Evolutionary conservation across 1,140 invertebrate species (phyloP).

Genomic region (Reticulitermes speratus): DNA sequence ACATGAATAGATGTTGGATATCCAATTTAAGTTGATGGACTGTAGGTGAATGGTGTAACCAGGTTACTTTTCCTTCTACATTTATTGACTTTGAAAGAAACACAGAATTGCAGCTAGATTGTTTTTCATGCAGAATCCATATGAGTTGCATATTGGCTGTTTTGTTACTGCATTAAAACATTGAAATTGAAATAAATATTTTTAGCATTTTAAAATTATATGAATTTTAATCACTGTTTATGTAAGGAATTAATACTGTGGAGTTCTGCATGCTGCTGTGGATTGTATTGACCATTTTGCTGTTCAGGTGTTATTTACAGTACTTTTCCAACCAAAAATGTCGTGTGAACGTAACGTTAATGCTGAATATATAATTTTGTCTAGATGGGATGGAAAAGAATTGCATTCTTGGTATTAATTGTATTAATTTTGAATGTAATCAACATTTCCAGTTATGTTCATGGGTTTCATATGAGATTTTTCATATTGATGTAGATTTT

Average conservation of each 20-base stretch:
- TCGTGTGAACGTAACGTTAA: neutral
- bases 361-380: neutral
- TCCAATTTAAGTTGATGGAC: neutral
- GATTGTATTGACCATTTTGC: neutral
- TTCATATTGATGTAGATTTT: neutral
- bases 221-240: neutral
- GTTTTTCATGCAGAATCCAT: neutral
- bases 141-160: neutral
- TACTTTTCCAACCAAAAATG: neutral
- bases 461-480: neutral
- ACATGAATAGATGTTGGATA: neutral
- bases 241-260: neutral
- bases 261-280: neutral
- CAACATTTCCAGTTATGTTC: neutral
- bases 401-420: neutral
- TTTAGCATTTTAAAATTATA: neutral
- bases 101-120: neutral
- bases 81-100: neutral
- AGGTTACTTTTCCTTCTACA: neutral
- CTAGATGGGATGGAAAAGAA: neutral
- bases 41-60: neutral
- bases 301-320: neutral
- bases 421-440: neutral
- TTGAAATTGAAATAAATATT: neutral
- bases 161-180: neutral